These are phyloP conservation scores for Buathra laborator DNA, from an alignment of 2,888 invertebrate genomes.

Conservation along the genomic window DNA sequence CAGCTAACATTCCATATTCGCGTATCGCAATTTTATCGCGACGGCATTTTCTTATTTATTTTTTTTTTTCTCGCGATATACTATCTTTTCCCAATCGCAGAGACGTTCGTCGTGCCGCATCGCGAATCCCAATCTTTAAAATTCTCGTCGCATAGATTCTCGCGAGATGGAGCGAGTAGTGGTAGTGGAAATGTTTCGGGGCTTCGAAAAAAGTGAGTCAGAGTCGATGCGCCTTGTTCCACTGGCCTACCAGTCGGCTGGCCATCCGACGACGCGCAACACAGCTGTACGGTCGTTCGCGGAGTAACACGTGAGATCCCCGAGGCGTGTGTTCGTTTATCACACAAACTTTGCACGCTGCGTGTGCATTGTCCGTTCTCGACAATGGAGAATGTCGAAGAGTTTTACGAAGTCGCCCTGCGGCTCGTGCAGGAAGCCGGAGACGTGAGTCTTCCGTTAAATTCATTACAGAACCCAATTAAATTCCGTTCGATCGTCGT, in stretches of 20 bases:
- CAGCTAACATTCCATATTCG: neutral
- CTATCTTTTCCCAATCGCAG: neutral
- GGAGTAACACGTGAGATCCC: neutral
- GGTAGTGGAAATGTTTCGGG: slow-evolving; percentile 9
- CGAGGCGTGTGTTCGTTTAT: neutral
- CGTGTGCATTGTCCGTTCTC: neutral
- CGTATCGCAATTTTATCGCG: slow-evolving; percentile 1
- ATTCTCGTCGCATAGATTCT: neutral
- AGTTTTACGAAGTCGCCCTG: slow-evolving; percentile 89
- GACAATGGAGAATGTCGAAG: slow-evolving; percentile 85
- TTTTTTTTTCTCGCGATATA: neutral
- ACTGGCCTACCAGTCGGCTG: slow-evolving; percentile 50
- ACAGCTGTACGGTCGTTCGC: slow-evolving; percentile 1
- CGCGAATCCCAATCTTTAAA: neutral
- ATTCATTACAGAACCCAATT: neutral
- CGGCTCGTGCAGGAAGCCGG: slow-evolving; percentile 90
- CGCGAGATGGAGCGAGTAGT: slow-evolving; percentile 32
- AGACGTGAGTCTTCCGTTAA: slow-evolving; percentile 85
- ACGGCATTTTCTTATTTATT: neutral
- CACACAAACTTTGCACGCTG: neutral
- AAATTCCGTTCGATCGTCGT: slow-evolving; percentile 38
- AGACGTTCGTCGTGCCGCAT: neutral
- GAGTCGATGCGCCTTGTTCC: slow-evolving; percentile 5
- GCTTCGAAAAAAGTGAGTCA: slow-evolving; percentile 5
- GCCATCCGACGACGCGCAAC: slow-evolving; percentile 36